Conservation (phyloP, 2,797 vertebrate genomes). For the Eleutherodactylus coqui region DNA sequence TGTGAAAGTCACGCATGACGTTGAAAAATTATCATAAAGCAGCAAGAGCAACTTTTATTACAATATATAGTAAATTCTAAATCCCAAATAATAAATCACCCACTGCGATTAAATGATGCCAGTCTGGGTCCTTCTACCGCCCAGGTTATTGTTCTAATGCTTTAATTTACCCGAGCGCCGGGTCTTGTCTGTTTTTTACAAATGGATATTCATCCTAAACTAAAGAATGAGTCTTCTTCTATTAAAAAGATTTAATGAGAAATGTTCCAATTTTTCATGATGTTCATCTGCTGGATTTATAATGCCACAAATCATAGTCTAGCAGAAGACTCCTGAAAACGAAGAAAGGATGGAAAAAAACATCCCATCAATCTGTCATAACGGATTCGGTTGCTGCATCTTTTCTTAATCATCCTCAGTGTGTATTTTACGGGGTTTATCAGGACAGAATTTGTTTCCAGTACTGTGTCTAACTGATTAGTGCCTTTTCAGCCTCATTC, state of each 20-base stretch:
- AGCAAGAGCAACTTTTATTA: too few species aligned
- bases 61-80: background rate
- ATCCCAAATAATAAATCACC: background rate
- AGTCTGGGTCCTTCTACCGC: background rate
- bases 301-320: slow-evolving; percentile 23
- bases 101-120: background rate
- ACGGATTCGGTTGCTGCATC: slow-evolving; percentile 25
- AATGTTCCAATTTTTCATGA: slow-evolving; percentile 4
- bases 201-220: slow-evolving; percentile 1
- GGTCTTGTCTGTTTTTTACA: background rate
- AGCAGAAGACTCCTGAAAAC: slow-evolving; percentile 10
- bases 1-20: too few species aligned
- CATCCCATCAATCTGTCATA: slow-evolving; percentile 33
- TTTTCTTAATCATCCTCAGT: slow-evolving; percentile 46
- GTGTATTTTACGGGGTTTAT: slow-evolving; percentile 44
- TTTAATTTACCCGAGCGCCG: background rate
- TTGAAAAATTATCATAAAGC: too few species aligned
- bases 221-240: background rate
- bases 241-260: slow-evolving; percentile 23
- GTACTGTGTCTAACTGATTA: slow-evolving; percentile 57
- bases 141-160: background rate
- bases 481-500: slow-evolving; percentile 45
- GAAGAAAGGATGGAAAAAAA: background rate
- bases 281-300: slow-evolving; percentile 10
- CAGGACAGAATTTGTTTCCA: slow-evolving; percentile 56